These are phyloP conservation scores for Parazoanthus atlanticus DNA, from an alignment of 92 coral and sea anemone species.

Conservation along the genomic window DNA sequence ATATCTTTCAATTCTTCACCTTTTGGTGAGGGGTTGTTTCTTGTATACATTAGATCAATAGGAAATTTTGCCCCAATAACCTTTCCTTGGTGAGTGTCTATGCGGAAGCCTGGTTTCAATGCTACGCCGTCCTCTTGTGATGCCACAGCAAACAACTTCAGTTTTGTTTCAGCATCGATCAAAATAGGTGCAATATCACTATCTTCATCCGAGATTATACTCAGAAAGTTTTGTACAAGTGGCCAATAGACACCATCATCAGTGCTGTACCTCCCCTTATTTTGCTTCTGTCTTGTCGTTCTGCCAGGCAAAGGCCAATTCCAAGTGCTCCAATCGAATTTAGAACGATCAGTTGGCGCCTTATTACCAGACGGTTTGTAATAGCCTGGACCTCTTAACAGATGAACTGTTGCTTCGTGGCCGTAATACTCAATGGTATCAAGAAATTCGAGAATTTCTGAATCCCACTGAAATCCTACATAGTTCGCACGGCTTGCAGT, in stretches of 20 bases:
- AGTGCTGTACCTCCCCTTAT: slow-evolving; percentile 64
- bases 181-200: slow-evolving; percentile 54
- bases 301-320: slow-evolving; percentile 70
- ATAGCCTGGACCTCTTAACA: slow-evolving; percentile 66
- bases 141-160: slow-evolving; percentile 59
- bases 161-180: slow-evolving; percentile 47
- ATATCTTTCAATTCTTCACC: slow-evolving; percentile 53
- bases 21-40: slow-evolving; percentile 46
- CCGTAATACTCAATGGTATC: slow-evolving; percentile 60
- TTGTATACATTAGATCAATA: slow-evolving; percentile 43
- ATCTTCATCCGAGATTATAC: slow-evolving; percentile 52
- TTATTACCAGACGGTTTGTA: slow-evolving; percentile 51
- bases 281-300: slow-evolving; percentile 58
- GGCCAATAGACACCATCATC: slow-evolving; percentile 59
- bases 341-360: slow-evolving; percentile 31
- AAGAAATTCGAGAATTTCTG: slow-evolving; percentile 59
- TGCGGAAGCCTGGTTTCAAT: slow-evolving; percentile 51
- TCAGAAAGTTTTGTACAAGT: slow-evolving; percentile 49
- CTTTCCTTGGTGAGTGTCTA: slow-evolving; percentile 49
- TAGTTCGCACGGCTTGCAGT: slow-evolving; percentile 41
- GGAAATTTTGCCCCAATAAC: slow-evolving; percentile 50
- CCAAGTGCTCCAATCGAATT: slow-evolving; percentile 62
- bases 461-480: slow-evolving; percentile 58
- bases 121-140: slow-evolving; percentile 63
- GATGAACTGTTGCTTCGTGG: slow-evolving; percentile 62